Conservation (phyloP, 2,888 invertebrate species). For the Syritta pipiens region DNA sequence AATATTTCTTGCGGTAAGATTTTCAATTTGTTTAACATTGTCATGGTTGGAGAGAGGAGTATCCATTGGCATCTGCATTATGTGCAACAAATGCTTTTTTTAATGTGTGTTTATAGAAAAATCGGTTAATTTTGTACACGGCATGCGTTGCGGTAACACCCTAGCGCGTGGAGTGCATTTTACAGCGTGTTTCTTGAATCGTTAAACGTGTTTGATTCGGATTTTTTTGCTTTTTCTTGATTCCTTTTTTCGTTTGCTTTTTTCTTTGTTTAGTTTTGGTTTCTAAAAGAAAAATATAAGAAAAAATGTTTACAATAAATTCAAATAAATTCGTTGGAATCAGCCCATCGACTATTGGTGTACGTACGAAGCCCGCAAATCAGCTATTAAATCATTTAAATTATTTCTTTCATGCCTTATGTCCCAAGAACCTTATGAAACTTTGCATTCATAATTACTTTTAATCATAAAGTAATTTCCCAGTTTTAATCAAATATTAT, state of each 20-base stretch:
- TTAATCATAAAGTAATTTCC: too few relatives aligned
- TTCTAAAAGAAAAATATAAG: conserved; percentile 51
- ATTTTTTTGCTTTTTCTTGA: conserved; percentile 26
- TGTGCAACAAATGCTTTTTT: not conserved
- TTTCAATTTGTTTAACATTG: conserved; percentile 61
- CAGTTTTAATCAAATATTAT: too few relatives aligned
- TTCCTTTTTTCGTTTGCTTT: conserved; percentile 5
- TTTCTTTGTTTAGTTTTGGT: conserved; percentile 20
- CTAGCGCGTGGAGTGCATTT: conserved; percentile 28
- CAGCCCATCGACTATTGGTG: conserved; percentile 47
- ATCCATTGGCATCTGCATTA: conserved; percentile 1
- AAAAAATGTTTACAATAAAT: conserved; percentile 10
- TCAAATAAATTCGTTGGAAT: conserved; percentile 14
- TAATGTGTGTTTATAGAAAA: not conserved
- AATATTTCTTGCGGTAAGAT: conserved; percentile 47
- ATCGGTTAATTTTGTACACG: conserved; percentile 20
- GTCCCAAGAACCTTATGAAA: too few relatives aligned
- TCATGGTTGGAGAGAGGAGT: conserved; percentile 25
- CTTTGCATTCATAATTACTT: too few relatives aligned
- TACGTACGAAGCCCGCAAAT: conserved; percentile 35
- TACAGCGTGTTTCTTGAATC: conserved; percentile 40
- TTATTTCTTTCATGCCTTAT: too few relatives aligned
- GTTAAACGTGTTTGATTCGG: conserved; percentile 44
- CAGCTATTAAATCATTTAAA: too few relatives aligned
- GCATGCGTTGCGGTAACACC: conserved; percentile 2